A percentile compares a stretch with the other conserved stretches of the same genome.
These are phyloP conservation scores for Leptinotarsa tumamoca DNA, from an alignment of 2,888 invertebrate genomes.

Conservation along the genomic window DNA sequence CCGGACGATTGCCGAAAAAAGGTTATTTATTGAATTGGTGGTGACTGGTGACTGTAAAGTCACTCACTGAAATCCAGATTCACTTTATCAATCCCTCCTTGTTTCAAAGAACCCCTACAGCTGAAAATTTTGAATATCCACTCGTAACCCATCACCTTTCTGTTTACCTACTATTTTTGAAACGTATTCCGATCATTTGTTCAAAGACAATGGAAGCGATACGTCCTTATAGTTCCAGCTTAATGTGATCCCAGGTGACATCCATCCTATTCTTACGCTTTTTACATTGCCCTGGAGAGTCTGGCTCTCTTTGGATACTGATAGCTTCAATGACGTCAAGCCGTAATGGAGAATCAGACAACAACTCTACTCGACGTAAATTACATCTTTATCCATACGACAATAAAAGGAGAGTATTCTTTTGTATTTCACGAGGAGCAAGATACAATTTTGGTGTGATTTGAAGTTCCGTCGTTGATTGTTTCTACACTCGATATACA, in stretches of 20 bases:
- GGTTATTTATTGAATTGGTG: background rate
- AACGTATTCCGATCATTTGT: conserved; percentile 26
- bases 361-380: conserved; percentile 20
- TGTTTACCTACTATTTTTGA: background rate
- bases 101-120: no score
- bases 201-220: conserved; percentile 35
- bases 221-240: conserved; percentile 26
- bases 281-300: conserved; percentile 29
- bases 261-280: conserved; percentile 35
- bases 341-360: conserved; percentile 32
- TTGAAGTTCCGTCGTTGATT: no score
- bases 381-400: background rate
- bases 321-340: conserved; percentile 23
- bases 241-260: conserved; percentile 40
- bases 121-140: no score
- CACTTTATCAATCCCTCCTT: no score
- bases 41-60: no score
- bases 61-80: no score
- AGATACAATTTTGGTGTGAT: no score
- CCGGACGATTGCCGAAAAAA: no score
- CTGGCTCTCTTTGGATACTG: conserved; percentile 30
- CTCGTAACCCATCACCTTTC: background rate
- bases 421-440: background rate
- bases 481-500: no score
- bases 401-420: background rate